A percentile compares a stretch with the other conserved stretches of the same genome.
phyloP scores from a whole-genome alignment of 2,888 invertebrate genomes.

The Bellardia bayeri region DNA sequence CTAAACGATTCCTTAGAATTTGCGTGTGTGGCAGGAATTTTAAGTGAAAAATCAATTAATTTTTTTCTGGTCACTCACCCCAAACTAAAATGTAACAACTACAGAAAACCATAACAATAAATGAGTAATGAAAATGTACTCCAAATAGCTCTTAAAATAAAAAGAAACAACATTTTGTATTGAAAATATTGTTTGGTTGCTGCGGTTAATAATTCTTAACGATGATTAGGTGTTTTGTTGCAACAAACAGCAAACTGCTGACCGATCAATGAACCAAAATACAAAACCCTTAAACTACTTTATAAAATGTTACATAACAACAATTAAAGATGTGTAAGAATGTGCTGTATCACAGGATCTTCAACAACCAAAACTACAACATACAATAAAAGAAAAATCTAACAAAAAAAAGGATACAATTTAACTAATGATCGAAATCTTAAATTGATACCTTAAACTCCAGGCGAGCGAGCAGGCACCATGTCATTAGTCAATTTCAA shows the following conservation, averaged over 20 bases:
- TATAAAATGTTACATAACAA: not conserved
- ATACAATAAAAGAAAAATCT: not conserved
- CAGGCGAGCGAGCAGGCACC: not conserved
- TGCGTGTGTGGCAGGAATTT: conserved; percentile 23
- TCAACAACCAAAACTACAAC: not conserved
- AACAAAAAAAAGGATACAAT: conserved; percentile 48
- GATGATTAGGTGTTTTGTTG: conserved; percentile 37
- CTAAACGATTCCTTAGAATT: conserved; percentile 12
- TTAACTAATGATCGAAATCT: conserved; percentile 59
- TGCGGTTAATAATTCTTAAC: conserved; percentile 51
- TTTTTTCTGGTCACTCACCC: conserved; percentile 3
- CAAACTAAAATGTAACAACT: not conserved
- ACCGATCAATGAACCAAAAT: conserved; percentile 44
- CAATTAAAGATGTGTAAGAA: not conserved
- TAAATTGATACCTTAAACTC: conserved; percentile 10
- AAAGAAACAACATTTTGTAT: not conserved
- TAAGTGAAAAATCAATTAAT: conserved; percentile 9
- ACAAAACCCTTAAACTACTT: conserved; percentile 22
- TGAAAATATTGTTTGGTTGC: not conserved
- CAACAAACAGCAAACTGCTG: conserved; percentile 12
- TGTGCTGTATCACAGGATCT: conserved; percentile 54
- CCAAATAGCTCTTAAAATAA: not conserved
- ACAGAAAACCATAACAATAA: conserved; percentile 13
- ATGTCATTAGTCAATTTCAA: conserved; percentile 62
- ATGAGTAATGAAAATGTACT: conserved; percentile 32